A percentile compares a stretch with the other conserved stretches of the same genome.
These are phyloP conservation scores for Crocidura indochinensis DNA, from an alignment of 2,797 vertebrate species.

Conservation along the genomic window DNA sequence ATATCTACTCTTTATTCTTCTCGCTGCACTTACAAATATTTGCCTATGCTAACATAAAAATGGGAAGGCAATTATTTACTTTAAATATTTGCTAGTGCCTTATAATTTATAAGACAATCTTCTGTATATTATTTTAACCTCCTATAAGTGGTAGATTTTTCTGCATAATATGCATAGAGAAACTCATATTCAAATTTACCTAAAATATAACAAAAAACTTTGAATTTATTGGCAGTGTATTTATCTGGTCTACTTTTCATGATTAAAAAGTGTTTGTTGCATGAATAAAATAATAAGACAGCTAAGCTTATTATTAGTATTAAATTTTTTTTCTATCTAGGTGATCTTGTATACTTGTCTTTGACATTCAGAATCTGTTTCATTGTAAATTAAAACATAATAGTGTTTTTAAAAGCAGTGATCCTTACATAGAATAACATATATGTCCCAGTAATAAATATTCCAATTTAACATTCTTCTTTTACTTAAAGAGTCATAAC, in stretches of 20 bases:
- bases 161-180: background rate
- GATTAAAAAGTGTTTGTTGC: conserved; percentile 28
- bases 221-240: background rate
- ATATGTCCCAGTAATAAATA: background rate
- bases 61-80: background rate
- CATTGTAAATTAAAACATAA: conserved; percentile 5
- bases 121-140: conserved; percentile 18
- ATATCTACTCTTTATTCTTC: background rate
- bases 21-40: conserved; percentile 51
- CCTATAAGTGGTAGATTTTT: background rate
- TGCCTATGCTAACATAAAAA: conserved; percentile 38
- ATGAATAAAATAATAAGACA: conserved; percentile 38
- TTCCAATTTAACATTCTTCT: conserved; percentile 18
- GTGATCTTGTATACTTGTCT: background rate
- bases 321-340: background rate
- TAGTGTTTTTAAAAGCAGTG: background rate
- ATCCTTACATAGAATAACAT: background rate
- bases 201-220: background rate
- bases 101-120: conserved; percentile 53
- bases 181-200: conserved; percentile 21
- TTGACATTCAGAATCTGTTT: conserved; percentile 27
- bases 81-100: conserved; percentile 49
- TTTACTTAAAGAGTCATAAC: background rate
- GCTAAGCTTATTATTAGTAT: background rate
- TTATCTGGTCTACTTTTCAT: background rate